Conservation (phyloP, 92 coral and sea anemone genomes). For the Paramuricea clavata region DNA sequence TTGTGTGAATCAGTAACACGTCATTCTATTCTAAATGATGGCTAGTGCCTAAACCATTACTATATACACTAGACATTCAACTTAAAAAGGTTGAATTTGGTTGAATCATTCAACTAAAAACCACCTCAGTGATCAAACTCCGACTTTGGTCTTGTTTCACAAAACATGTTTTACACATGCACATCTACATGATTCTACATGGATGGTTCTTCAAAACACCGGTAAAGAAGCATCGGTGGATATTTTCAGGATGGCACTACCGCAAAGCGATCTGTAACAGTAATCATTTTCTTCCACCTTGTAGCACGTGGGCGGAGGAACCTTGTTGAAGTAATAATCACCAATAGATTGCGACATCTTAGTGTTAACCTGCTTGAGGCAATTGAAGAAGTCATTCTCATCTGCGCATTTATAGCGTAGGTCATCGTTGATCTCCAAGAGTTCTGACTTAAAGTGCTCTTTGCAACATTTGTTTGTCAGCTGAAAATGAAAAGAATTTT, state of each 20-base stretch:
- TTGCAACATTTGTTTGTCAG: slow-evolving; percentile 29
- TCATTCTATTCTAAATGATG: not conserved
- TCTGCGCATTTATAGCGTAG: slow-evolving; percentile 7
- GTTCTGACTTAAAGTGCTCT: not conserved
- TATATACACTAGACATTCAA: too few relatives aligned
- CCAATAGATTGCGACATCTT: slow-evolving; percentile 30
- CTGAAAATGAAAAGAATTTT: not conserved
- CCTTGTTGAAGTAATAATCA: slow-evolving; percentile 17
- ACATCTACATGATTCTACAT: not conserved
- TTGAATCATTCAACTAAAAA: too few relatives aligned
- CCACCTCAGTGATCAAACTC: not conserved
- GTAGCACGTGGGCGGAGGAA: not conserved
- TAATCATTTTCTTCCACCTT: not conserved
- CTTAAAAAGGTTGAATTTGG: too few relatives aligned
- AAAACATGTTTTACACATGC: not conserved
- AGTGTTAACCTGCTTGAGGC: slow-evolving; percentile 27
- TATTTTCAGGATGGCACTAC: not conserved
- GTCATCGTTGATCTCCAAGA: not conserved
- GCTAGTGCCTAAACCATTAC: not conserved
- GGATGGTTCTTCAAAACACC: not conserved
- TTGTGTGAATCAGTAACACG: too few relatives aligned
- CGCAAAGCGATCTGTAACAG: not conserved
- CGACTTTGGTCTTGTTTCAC: not conserved
- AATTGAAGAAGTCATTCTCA: slow-evolving; percentile 6
- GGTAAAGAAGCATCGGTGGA: not conserved